These are phyloP conservation scores for Idris sp. DNA, from an alignment of 1,140 invertebrate species.

Conservation along the genomic window DNA sequence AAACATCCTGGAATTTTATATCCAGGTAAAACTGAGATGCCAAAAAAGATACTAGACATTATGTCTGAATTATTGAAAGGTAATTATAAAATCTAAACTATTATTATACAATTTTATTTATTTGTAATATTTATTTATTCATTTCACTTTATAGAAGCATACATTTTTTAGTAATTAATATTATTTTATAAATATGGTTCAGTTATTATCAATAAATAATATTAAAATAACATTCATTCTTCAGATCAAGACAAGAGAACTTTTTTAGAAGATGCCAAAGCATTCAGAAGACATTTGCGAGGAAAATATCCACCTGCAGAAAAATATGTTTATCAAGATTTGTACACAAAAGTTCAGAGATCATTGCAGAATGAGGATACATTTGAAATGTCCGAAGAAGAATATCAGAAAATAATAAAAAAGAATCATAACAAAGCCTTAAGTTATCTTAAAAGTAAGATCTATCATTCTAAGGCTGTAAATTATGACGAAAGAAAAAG, in stretches of 20 bases:
- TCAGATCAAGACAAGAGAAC: no score
- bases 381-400: constrained; percentile 22
- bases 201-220: background rate
- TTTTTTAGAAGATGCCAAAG: constrained; percentile 73
- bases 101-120: constrained; percentile 1
- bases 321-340: constrained; percentile 76
- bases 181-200: no score
- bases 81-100: no score
- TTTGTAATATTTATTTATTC: no score
- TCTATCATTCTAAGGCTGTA: constrained; percentile 86
- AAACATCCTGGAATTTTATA: constrained; percentile 83
- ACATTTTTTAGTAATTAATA: no score
- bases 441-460: constrained; percentile 78
- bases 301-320: constrained; percentile 82
- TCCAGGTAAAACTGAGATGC: constrained; percentile 81
- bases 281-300: constrained; percentile 81
- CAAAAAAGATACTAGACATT: constrained; percentile 80
- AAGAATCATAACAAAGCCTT: constrained; percentile 67
- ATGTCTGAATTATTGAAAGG: constrained; percentile 79
- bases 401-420: no score
- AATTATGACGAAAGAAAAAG: constrained; percentile 82
- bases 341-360: constrained; percentile 72
- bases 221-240: background rate
- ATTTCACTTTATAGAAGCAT: no score
- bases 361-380: constrained; percentile 4